Conservation (phyloP, 1,140 invertebrate species). For the Drosophila bocki region DNA sequence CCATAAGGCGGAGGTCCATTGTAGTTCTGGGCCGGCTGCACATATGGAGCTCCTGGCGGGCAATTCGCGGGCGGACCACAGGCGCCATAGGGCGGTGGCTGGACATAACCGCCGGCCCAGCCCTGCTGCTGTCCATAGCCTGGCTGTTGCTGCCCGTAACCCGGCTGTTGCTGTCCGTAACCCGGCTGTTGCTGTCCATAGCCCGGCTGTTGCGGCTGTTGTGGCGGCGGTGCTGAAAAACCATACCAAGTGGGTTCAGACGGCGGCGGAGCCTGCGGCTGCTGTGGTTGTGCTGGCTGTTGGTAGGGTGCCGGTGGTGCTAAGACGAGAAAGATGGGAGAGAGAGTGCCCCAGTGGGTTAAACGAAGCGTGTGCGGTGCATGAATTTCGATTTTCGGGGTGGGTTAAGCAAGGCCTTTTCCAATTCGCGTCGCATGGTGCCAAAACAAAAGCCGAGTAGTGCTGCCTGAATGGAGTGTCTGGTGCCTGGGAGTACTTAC, state of each 20-base stretch:
- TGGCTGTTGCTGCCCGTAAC: constrained; percentile 35
- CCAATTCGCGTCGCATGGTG: constrained; percentile 38
- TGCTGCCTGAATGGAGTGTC: constrained; percentile 7
- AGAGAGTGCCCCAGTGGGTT: constrained; percentile 41
- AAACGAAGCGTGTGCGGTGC: constrained; percentile 41
- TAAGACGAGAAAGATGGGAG: constrained; percentile 28
- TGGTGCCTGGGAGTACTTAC: constrained; percentile 85
- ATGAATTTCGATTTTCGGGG: constrained; percentile 16
- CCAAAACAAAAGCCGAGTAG: constrained; percentile 83
- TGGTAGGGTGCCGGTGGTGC: constrained; percentile 59
- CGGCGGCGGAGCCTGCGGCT: constrained; percentile 34
- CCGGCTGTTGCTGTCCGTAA: constrained; percentile 5
- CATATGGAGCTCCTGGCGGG: constrained; percentile 50
- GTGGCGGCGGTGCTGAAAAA: constrained; percentile 76
- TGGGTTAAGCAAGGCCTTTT: constrained; percentile 3
- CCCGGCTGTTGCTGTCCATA: constrained; percentile 8
- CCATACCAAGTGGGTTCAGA: constrained; percentile 78
- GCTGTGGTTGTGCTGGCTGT: constrained; percentile 44
- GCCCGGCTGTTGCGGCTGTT: constrained; percentile 49
- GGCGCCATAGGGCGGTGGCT: constrained; percentile 69
- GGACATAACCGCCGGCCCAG: constrained; percentile 64
- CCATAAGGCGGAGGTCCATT: constrained; percentile 47
- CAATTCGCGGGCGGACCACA: constrained; percentile 48
- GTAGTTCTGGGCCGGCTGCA: constrained; percentile 50
- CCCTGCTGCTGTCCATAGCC: constrained; percentile 33